Evolutionary conservation across 1,140 invertebrate genomes (phyloP).

Genomic region (Heliconius nattereri): DNA sequence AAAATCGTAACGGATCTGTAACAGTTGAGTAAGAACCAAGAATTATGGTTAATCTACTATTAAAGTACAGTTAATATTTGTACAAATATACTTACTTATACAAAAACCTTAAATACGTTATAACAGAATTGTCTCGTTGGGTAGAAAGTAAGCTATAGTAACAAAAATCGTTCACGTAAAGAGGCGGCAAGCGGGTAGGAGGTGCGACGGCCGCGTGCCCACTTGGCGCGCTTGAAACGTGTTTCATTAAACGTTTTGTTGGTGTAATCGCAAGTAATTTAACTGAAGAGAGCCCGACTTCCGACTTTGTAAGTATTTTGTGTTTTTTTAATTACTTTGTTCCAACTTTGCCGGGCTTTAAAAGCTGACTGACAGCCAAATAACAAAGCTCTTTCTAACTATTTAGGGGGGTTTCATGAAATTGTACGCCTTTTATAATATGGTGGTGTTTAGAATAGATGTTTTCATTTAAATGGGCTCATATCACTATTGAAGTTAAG

Average conservation of each 20-base stretch:
- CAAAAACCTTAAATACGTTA: conserved; percentile 21
- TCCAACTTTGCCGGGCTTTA: conserved; percentile 79
- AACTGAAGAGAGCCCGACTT: conserved; percentile 79
- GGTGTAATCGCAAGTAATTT: conserved; percentile 81
- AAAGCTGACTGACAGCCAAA: conserved; percentile 80
- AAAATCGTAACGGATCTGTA: too few relatives aligned
- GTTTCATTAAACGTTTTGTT: conserved; percentile 80
- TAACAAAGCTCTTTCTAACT: conserved; percentile 78
- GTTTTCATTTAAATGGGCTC: conserved; percentile 36
- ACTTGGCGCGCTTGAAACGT: conserved; percentile 75
- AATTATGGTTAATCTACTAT: too few relatives aligned
- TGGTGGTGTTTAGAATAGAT: conserved; percentile 56
- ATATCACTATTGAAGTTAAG: not conserved
- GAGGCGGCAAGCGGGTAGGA: conserved; percentile 48
- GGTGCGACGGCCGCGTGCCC: conserved; percentile 52
- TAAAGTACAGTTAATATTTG: not conserved
- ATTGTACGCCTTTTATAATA: conserved; percentile 66
- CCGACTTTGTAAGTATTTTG: conserved; percentile 81
- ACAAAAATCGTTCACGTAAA: conserved; percentile 67
- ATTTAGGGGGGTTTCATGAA: conserved; percentile 76
- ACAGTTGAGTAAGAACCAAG: too few relatives aligned
- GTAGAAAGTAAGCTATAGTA: conserved; percentile 37
- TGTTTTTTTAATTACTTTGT: conserved; percentile 82
- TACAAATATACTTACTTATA: conserved; percentile 34
- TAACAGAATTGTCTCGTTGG: not conserved